Base-by-base conservation (phyloP, 2,797 vertebrate species). In the Notoglanidium macrostoma region DNA sequence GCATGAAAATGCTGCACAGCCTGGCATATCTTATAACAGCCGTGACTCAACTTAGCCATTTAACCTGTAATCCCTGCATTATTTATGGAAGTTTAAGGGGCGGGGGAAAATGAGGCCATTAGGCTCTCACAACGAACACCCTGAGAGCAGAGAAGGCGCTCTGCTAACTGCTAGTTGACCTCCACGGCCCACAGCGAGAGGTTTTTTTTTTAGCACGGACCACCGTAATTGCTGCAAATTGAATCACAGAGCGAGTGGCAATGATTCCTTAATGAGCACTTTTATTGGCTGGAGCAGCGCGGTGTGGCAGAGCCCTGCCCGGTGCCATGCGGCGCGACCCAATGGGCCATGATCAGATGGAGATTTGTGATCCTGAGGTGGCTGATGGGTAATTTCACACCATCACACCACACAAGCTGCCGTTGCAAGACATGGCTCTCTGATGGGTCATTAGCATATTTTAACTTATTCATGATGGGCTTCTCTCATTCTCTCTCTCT, bases 161-260 rank as follows among this genome's bases (percentile, higher is more conserved):
- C 93, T 96, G 96, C 94, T 97, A 97, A 97, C 97, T 97, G 97
- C 96, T 97, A 96, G 97, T 97, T 98, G 97, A 98, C 97, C 97
- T 97, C 96, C 95, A 96, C 87, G 88, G 97, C 97, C 97, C 96
- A 96, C 94, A 93, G 96, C 94, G 94, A 91, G 90, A 89, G 95
- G 96, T 97, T 97, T 97, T 96, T 96, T 96, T 78, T 78, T 78
- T 32, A 96, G 95, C 89, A 93, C 94, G 95, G 97, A 95, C 96
- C 94, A 95, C 89, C 92, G 96, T 98, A 98, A 99, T 99, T 98
- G 97, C 97, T 92, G 91, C 95, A 96, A 97, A 93, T 94, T 96
- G 97, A 97, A 97, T 97, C 96, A 94, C 91, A 94, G 95, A 96
- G 96, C 95, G 95, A 96, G 96, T 95, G 93, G 95, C 96, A 90